phyloP scores from a whole-genome alignment of 2,888 invertebrate genomes.

The Psylliodes chrysocephalus region DNA sequence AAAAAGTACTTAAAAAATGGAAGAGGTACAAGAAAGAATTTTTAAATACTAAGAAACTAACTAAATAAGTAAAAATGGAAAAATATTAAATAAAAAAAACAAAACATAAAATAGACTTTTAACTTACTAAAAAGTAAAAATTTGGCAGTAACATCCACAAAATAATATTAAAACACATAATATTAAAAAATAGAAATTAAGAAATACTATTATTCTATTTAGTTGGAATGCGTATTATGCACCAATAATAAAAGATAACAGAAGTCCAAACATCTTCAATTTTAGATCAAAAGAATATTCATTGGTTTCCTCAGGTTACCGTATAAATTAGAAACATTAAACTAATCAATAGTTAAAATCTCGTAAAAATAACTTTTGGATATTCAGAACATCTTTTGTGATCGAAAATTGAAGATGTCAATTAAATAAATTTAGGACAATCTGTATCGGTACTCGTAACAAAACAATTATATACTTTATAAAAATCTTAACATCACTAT shows the following conservation, averaged over 20 bases:
- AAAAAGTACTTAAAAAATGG: constrained; percentile 41
- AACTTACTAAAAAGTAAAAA: constrained; percentile 57
- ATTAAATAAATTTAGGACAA: background rate
- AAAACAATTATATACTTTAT: constrained; percentile 45
- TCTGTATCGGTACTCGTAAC: constrained; percentile 37
- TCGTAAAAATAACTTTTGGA: no score
- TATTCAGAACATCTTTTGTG: no score
- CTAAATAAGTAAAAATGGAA: constrained; percentile 53
- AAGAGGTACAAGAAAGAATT: constrained; percentile 53
- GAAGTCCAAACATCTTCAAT: constrained; percentile 13
- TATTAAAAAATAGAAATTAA: constrained; percentile 46
- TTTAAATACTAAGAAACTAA: constrained; percentile 48
- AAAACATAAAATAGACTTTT: constrained; percentile 51
- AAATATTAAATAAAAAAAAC: constrained; percentile 58
- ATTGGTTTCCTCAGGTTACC: no score
- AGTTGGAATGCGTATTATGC: constrained; percentile 60
- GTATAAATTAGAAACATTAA: no score
- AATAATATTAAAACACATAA: constrained; percentile 48
- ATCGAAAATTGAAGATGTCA: constrained; percentile 4
- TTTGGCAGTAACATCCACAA: constrained; percentile 61
- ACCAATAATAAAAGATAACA: constrained; percentile 51
- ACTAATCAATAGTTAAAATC: no score
- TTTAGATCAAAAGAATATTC: background rate
- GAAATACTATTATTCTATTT: constrained; percentile 55
- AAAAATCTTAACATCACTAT: constrained; percentile 51